Evolutionary conservation across 2,888 invertebrate species (phyloP), one percentile per base, ranked within the genome.

Genomic region (Elaeidobius kamerunicus): DNA sequence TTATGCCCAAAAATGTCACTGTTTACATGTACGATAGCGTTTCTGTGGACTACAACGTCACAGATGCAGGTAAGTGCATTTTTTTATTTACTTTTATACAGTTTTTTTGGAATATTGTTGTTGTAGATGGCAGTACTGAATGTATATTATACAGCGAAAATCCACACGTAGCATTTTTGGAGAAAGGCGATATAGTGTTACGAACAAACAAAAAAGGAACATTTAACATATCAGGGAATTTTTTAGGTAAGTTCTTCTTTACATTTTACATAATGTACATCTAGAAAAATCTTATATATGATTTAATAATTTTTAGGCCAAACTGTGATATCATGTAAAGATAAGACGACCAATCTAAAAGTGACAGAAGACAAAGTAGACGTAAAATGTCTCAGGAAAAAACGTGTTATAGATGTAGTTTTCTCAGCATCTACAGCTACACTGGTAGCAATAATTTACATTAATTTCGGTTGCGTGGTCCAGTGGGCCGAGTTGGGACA

Each of bases 401-500:
- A 81, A 45, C 76, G 86, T 16, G 62, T 81, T 23, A 82, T 91
- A 32, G 91, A 91, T 72, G 79, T 74, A 9, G 71, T 88, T 3
- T 93, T 93, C 67, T 83, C 84, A 0, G 79, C 76, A 34, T 86
- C 88, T 52, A 88, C 93, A 3, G 85, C 85, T 2, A 73, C 82
- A 38, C 78, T 93, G 40, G 85, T 88, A 32, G 85, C 88, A 0
- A 74, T 93, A 41, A 82, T 92, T 62, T 93, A 91, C 67, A 85
- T 94, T 48, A 93, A 93, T 75, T 93, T 93, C 74, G 93, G 94
- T 0, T 91, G 92, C 67, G 91, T 92, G 0, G 77, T 93, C 70
- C 86, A 92, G 68, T 81, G 89, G 81, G 73, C 77, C 1, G 80
- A 83, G 0, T 79, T 91, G 12, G 78, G 78, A 59, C 74, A 76